phyloP scores from a whole-genome alignment of 2,888 invertebrate species.

The Salpingus planirostris region DNA sequence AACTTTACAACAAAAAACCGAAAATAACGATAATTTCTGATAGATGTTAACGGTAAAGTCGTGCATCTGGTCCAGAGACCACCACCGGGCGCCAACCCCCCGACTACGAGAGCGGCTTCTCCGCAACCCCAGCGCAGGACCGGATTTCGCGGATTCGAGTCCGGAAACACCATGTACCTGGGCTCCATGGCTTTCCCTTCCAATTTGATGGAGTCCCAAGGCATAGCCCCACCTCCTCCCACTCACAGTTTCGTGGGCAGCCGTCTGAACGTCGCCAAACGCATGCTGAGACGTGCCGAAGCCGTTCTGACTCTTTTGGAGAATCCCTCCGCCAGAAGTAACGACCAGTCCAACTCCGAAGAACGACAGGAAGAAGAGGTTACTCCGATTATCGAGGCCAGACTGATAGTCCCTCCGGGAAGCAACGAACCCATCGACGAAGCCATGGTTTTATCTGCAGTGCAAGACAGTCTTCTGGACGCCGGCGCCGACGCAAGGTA shows the following conservation, averaged over 20 bases:
- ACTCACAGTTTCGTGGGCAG: conserved; percentile 45
- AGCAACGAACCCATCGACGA: conserved; percentile 31
- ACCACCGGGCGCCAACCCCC: conserved; percentile 51
- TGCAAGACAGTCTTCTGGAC: conserved; percentile 31
- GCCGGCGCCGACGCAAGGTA: conserved; percentile 20
- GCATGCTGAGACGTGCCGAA: conserved; percentile 45
- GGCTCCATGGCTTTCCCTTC: conserved; percentile 52
- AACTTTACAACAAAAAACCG: no score
- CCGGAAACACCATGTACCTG: conserved; percentile 48
- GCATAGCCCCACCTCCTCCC: conserved; percentile 43
- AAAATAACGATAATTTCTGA: no score
- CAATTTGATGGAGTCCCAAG: conserved; percentile 40
- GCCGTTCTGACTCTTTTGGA: conserved; percentile 42
- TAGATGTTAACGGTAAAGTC: conserved; percentile 85
- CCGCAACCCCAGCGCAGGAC: conserved; percentile 27
- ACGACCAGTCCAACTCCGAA: conserved; percentile 27
- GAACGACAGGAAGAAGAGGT: conserved; percentile 38
- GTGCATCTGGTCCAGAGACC: conserved; percentile 85
- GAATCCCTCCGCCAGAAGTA: conserved; percentile 31
- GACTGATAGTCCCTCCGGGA: conserved; percentile 35
- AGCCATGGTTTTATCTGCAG: conserved; percentile 31
- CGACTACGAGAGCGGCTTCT: conserved; percentile 23
- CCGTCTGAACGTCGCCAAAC: conserved; percentile 44
- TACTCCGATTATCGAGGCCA: conserved; percentile 40
- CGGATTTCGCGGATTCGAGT: conserved; percentile 24